These are phyloP conservation scores for Ochotona curzoniae DNA, from an alignment of 2,113 vertebrate species.

Conservation along the genomic window DNA sequence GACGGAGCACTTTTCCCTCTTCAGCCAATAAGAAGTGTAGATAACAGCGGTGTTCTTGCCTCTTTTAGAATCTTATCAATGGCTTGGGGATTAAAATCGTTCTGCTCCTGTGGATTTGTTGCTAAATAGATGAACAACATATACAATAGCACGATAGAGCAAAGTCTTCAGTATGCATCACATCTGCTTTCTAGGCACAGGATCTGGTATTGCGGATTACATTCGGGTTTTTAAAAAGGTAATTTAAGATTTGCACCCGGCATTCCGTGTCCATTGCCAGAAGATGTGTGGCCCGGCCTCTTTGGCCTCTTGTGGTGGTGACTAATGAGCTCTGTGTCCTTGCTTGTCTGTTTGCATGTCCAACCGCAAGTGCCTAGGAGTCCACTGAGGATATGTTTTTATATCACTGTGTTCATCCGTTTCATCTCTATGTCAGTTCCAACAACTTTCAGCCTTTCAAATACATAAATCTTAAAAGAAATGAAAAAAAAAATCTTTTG, in stretches of 20 bases:
- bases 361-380: slow-evolving; percentile 1
- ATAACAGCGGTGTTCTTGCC: neutral
- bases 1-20: neutral
- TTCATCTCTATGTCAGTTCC: neutral
- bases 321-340: slow-evolving; percentile 25
- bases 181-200: neutral
- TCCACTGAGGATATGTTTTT: neutral
- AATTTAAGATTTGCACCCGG: neutral
- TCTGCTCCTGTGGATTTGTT: neutral
- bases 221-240: neutral
- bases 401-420: neutral
- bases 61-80: neutral
- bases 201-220: neutral
- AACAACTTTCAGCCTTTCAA: neutral
- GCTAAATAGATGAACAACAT: neutral
- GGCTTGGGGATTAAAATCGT: slow-evolving; percentile 9
- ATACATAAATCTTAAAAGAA: no score
- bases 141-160: neutral
- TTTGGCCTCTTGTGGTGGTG: neutral
- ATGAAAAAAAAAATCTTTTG: no score
- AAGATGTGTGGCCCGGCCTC: neutral
- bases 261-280: neutral
- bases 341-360: neutral
- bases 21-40: neutral
- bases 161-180: neutral